phyloP scores from a whole-genome alignment of 2,888 invertebrate genomes.

The Melangyna quadrimaculata region DNA sequence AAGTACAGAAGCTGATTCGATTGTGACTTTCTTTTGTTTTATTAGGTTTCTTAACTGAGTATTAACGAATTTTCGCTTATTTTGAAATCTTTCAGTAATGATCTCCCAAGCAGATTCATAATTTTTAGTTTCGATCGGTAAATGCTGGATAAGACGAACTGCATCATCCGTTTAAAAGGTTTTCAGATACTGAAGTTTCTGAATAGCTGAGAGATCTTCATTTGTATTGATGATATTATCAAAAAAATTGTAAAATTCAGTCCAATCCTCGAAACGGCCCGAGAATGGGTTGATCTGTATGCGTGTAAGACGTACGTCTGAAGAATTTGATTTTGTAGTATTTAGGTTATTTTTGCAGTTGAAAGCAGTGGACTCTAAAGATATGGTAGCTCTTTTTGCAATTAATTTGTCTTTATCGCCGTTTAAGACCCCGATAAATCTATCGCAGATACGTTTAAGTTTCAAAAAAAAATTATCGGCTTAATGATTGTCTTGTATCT shows the following conservation, averaged over 20 bases:
- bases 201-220: not conserved
- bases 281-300: no score
- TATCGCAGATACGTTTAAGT: not conserved
- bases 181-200: not conserved
- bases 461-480: not conserved
- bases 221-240: no score
- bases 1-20: not conserved
- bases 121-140: not conserved
- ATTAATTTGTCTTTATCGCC: not conserved
- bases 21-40: not conserved
- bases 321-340: not conserved
- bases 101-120: not conserved
- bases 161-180: not conserved
- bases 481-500: not conserved
- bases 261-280: no score
- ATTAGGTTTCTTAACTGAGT: not conserved
- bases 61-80: not conserved
- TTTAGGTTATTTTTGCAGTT: not conserved
- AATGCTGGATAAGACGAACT: not conserved
- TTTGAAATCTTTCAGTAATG: not conserved
- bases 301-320: no score
- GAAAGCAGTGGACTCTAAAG: not conserved
- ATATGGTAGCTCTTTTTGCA: no score
- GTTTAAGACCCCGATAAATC: not conserved
- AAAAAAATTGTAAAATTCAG: no score